Percentiles rank a stretch among this genome's conserved stretches.
phyloP scores from a whole-genome alignment of 2,797 vertebrate genomes.

The Micrastur ruficollis region DNA sequence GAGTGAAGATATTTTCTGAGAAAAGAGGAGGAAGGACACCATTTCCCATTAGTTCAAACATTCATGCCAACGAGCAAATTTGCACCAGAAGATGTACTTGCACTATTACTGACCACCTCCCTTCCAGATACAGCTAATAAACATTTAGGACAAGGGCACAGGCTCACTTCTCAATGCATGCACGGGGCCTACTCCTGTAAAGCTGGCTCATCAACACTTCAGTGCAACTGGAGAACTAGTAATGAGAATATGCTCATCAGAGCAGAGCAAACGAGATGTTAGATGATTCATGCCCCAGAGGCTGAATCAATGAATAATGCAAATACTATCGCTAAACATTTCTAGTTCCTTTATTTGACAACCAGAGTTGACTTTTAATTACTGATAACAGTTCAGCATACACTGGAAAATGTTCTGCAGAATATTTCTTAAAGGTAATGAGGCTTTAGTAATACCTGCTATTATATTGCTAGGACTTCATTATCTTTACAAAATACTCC shows the following conservation, averaged over 20 bases:
- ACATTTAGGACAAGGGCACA: not conserved
- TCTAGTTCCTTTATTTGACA: constrained; percentile 38
- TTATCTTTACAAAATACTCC: constrained; percentile 40
- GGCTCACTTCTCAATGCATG: not conserved
- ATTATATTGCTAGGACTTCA: constrained; percentile 25
- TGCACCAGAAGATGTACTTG: not conserved
- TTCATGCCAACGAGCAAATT: fast-evolving
- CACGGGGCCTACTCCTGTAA: not conserved
- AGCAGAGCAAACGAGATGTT: not conserved
- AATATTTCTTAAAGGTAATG: constrained; percentile 55
- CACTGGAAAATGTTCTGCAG: not conserved
- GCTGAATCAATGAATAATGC: constrained; percentile 46
- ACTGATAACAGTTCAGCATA: constrained; percentile 41
- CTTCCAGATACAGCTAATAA: not conserved
- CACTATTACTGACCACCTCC: not conserved
- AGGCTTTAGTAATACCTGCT: constrained; percentile 54
- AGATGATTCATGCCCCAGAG: constrained; percentile 10
- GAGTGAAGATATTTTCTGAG: constrained; percentile 91
- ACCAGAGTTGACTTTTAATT: constrained; percentile 56
- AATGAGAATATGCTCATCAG: not conserved
- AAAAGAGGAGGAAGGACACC: not conserved
- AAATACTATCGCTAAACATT: constrained; percentile 36
- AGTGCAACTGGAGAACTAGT: not conserved
- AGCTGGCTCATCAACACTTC: not conserved
- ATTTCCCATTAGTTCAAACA: not conserved